Evolutionary conservation across 2,113 vertebrate genomes (phyloP).

Genomic region (Crotalus horridus): DNA sequence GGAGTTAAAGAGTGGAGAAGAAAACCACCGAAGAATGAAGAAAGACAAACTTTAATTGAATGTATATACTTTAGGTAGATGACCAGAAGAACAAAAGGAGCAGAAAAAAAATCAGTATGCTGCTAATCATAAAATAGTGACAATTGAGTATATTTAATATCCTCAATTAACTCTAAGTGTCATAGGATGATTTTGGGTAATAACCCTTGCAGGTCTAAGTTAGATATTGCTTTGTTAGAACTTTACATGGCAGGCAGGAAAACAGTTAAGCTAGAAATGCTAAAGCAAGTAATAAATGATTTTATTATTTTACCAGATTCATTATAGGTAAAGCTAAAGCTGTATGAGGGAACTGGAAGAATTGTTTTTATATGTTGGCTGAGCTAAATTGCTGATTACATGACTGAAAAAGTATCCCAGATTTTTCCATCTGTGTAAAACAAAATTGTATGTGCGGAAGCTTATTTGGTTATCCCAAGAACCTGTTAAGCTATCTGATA

Average conservation of each 20-base stretch:
- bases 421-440: background rate
- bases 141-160: background rate
- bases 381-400: background rate
- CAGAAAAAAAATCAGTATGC: background rate
- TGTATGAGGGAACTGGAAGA: background rate
- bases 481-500: background rate
- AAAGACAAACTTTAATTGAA: background rate
- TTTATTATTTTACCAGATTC: background rate
- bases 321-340: background rate
- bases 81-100: background rate
- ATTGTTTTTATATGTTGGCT: background rate
- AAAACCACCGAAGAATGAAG: background rate
- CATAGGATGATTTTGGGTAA: background rate
- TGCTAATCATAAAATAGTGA: background rate
- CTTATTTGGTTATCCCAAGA: background rate
- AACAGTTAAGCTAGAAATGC: background rate
- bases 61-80: background rate
- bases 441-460: background rate
- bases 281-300: background rate
- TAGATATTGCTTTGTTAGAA: background rate
- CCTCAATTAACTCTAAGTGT: background rate
- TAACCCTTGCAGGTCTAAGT: background rate
- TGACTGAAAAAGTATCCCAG: background rate
- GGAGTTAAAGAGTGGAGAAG: background rate
- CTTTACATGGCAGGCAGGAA: background rate